Percentiles rank a stretch among this genome's conserved stretches.
These are phyloP conservation scores for Ridgeia piscesae DNA, from an alignment of 1,140 invertebrate species.

Conservation along the genomic window DNA sequence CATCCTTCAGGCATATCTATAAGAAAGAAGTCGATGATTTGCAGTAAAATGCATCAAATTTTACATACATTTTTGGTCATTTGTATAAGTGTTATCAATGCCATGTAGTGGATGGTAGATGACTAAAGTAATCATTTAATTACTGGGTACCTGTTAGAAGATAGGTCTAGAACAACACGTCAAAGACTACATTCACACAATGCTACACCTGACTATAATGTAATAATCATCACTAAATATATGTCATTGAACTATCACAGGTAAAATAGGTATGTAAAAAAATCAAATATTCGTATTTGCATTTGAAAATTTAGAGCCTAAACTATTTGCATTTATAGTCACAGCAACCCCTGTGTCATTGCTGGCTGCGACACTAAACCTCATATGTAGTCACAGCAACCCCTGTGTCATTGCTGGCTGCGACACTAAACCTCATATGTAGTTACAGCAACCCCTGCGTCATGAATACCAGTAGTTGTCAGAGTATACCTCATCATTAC, in stretches of 20 bases:
- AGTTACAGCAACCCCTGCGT: too few relatives aligned
- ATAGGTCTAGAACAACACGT: too few relatives aligned
- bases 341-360: not conserved
- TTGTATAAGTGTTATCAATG: not conserved
- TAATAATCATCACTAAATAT: too few relatives aligned
- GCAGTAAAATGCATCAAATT: not conserved
- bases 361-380: not conserved
- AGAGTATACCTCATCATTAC: not conserved
- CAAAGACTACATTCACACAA: too few relatives aligned
- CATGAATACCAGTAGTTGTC: too few relatives aligned
- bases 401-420: not conserved
- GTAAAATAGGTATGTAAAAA: too few relatives aligned
- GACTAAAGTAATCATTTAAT: too few relatives aligned
- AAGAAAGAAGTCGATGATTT: conserved; percentile 21
- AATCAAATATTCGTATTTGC: too few relatives aligned
- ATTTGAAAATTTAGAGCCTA: too few relatives aligned
- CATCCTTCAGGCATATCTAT: conserved; percentile 53
- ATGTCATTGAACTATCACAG: too few relatives aligned
- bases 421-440: not conserved
- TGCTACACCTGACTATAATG: too few relatives aligned
- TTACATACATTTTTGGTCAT: not conserved
- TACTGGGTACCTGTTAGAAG: too few relatives aligned
- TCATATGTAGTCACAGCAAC: not conserved
- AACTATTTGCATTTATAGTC: not conserved
- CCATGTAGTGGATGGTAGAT: not conserved